Evolutionary conservation across 2,888 invertebrate genomes (phyloP).

Genomic region (Drosophila koepferae): DNA sequence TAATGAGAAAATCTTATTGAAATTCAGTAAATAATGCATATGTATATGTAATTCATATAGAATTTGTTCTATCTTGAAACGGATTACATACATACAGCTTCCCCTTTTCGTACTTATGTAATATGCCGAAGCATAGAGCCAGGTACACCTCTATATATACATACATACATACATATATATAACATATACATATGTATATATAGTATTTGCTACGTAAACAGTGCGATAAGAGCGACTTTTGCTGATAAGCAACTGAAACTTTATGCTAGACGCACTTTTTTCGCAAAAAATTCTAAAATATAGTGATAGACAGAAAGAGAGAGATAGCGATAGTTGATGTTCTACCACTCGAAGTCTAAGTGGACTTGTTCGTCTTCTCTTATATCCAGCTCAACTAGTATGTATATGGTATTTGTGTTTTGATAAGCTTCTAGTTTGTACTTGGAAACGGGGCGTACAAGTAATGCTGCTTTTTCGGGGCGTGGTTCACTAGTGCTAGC

Average conservation of each 20-base stretch:
- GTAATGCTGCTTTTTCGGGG: slow-evolving; percentile 4
- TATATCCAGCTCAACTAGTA: slow-evolving; percentile 44
- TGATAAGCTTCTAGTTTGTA: slow-evolving; percentile 23
- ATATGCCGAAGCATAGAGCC: slow-evolving; percentile 23
- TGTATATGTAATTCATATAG: neutral
- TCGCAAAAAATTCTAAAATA: neutral
- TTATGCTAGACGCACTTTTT: slow-evolving; percentile 41
- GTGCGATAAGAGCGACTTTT: slow-evolving; percentile 54
- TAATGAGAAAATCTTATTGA: neutral
- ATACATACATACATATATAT: neutral
- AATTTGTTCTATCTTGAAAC: neutral
- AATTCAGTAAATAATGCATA: neutral
- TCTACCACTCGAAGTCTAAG: neutral
- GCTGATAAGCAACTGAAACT: slow-evolving; percentile 51
- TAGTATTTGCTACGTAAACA: slow-evolving; percentile 55
- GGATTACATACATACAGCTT: slow-evolving; percentile 44
- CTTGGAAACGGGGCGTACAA: slow-evolving; percentile 10
- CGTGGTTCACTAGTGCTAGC: slow-evolving; percentile 17
- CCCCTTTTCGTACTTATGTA: slow-evolving; percentile 58
- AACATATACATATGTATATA: slow-evolving; percentile 17
- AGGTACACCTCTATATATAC: slow-evolving; percentile 11
- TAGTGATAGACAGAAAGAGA: neutral
- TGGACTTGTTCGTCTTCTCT: neutral
- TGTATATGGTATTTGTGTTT: slow-evolving; percentile 6
- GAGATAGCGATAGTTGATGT: neutral